Conservation (phyloP, 2,113 vertebrate genomes). For the Ellobius talpinus region DNA sequence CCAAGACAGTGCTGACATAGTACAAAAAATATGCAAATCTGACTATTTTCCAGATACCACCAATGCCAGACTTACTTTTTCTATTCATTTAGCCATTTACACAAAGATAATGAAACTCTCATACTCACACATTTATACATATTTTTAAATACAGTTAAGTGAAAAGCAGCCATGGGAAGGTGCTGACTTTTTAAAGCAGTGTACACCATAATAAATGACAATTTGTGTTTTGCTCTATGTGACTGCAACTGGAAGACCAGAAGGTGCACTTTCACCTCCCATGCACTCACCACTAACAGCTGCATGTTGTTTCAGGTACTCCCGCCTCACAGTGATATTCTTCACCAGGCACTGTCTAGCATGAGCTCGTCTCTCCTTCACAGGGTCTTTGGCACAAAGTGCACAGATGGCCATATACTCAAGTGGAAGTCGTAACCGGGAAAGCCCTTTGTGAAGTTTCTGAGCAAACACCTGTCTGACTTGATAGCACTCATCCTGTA, state of each 20-base stretch:
- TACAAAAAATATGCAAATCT: not conserved
- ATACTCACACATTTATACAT: not conserved
- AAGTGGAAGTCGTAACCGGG: constrained; percentile 95
- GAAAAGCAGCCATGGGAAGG: constrained; percentile 8
- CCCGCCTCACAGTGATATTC: constrained; percentile 97
- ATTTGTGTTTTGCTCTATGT: not conserved
- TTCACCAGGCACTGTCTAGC: constrained; percentile 98
- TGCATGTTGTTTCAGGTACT: constrained; percentile 98
- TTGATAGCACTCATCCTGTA: constrained; percentile 98
- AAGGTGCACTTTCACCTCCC: not conserved
- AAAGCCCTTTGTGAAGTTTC: constrained; percentile 98
- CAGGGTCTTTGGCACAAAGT: constrained; percentile 98
- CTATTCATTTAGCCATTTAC: not conserved
- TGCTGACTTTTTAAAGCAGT: not conserved
- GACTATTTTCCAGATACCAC: not conserved
- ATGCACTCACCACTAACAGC: constrained; percentile 95
- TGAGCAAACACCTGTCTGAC: constrained; percentile 98
- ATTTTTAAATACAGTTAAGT: constrained; percentile 29
- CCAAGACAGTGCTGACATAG: not conserved
- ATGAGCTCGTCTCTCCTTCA: constrained; percentile 97
- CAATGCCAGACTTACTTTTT: not conserved
- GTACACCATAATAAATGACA: not conserved
- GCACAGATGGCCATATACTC: constrained; percentile 99
- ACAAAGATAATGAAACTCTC: constrained; percentile 44
- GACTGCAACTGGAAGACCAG: not conserved